Conservation (phyloP, 1,140 invertebrate genomes). For the Arctopsyche grandis region DNA sequence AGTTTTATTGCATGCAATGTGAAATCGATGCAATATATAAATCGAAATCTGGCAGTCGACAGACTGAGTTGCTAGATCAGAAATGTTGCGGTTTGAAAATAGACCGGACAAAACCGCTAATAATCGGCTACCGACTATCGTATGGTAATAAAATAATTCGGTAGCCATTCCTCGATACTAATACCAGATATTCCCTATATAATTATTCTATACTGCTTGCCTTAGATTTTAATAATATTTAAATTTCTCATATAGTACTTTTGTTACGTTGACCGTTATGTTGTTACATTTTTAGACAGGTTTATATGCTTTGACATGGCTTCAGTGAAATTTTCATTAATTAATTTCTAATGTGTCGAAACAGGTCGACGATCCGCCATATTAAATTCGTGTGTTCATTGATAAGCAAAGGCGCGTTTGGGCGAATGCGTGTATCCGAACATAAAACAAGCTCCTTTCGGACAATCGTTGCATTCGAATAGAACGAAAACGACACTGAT, state of each 20-base stretch:
- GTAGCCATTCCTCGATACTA: conserved; percentile 24
- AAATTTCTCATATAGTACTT: too few relatives aligned
- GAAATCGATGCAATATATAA: not conserved
- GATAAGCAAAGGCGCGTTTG: conserved; percentile 5
- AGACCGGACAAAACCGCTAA: conserved; percentile 31
- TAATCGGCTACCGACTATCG: conserved; percentile 16
- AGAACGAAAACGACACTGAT: not conserved
- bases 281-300: too few relatives aligned
- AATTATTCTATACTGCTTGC: too few relatives aligned
- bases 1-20: not conserved
- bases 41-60: conserved; percentile 5
- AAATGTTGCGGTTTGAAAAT: conserved; percentile 32
- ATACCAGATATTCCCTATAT: not conserved
- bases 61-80: not conserved
- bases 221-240: too few relatives aligned
- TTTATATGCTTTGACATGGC: not conserved
- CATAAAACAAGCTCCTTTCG: conserved; percentile 7
- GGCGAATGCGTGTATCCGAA: not conserved
- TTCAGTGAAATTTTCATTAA: not conserved
- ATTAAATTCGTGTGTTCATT: conserved; percentile 21
- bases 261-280: too few relatives aligned
- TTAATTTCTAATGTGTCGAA: not conserved
- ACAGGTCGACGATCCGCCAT: not conserved
- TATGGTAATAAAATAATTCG: conserved; percentile 37
- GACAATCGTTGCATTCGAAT: conserved; percentile 18